Evolutionary conservation across 2,113 vertebrate genomes (phyloP).

Genomic region (Gopherus evgoodei): DNA sequence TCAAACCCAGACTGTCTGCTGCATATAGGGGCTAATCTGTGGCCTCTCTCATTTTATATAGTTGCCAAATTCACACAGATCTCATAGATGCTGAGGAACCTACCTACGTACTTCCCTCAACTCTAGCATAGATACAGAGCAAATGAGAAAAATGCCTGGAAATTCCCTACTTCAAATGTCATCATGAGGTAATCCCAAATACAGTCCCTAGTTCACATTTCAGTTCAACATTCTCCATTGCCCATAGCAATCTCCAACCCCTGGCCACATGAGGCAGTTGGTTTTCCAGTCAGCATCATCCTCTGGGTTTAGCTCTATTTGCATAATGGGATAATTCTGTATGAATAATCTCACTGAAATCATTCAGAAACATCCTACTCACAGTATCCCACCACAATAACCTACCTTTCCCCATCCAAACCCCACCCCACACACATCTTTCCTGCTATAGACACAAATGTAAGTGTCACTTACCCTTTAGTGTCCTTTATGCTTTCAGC

Average conservation of each 20-base stretch:
- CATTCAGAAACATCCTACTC: neutral
- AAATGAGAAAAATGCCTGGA: neutral
- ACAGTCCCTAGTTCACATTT: neutral
- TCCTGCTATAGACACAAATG: neutral
- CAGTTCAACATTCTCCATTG: neutral
- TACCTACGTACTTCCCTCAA: neutral
- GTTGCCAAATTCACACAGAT: neutral
- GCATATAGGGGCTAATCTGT: too few relatives aligned
- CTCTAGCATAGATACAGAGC: neutral
- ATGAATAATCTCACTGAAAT: neutral
- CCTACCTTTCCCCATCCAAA: neutral
- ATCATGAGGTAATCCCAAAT: neutral
- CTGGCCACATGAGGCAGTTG: neutral
- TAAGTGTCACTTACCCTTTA: conserved; percentile 16
- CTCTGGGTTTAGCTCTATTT: neutral
- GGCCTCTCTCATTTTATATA: too few relatives aligned
- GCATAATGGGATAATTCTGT: neutral
- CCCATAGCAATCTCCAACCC: neutral
- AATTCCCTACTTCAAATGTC: neutral
- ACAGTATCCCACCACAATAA: neutral
- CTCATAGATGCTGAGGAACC: neutral
- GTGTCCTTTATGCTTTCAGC: neutral
- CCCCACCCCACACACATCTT: neutral
- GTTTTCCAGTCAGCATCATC: accelerated
- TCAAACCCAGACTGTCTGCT: neutral